Conservation (phyloP, 1,140 invertebrate species). For the Ceratitis capitata region DNA sequence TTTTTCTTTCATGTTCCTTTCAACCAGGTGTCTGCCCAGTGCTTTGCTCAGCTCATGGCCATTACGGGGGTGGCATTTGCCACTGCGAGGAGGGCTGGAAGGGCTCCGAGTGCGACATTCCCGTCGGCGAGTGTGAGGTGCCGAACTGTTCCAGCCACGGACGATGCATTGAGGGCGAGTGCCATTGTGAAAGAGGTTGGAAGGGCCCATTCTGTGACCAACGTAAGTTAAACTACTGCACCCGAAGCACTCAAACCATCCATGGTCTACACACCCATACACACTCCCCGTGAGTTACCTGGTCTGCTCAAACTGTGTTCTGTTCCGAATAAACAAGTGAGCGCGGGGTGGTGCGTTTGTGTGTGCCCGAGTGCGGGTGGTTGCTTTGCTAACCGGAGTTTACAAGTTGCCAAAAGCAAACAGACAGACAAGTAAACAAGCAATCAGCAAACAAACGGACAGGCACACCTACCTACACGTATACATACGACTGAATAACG, state of each 20-base stretch:
- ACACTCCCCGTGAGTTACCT: not conserved
- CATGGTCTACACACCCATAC: too few species aligned
- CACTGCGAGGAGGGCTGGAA: conserved; percentile 97
- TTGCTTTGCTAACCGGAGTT: not conserved
- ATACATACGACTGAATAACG: not conserved
- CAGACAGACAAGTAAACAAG: conserved; percentile 33
- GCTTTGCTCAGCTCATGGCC: conserved; percentile 94
- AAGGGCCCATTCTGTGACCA: conserved; percentile 86
- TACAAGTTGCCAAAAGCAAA: conserved; percentile 32
- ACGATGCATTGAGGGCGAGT: conserved; percentile 87
- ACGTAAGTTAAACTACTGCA: conserved; percentile 71
- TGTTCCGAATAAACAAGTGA: too few species aligned
- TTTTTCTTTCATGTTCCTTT: too few species aligned
- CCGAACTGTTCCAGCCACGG: conserved; percentile 93
- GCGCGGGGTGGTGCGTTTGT: not conserved
- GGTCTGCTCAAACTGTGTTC: not conserved
- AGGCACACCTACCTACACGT: not conserved
- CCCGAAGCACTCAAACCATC: too few species aligned
- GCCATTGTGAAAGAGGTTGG: conserved; percentile 90
- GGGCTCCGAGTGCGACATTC: conserved; percentile 94
- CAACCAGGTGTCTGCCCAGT: conserved; percentile 90
- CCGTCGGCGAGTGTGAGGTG: conserved; percentile 89
- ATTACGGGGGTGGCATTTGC: conserved; percentile 94
- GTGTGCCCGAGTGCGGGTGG: not conserved
- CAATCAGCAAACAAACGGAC: conserved; percentile 33